Percentiles rank a stretch among this genome's conserved stretches.
Evolutionary conservation across 2,113 vertebrate species (phyloP).

Genomic region (Prionailurus viverrinus): DNA sequence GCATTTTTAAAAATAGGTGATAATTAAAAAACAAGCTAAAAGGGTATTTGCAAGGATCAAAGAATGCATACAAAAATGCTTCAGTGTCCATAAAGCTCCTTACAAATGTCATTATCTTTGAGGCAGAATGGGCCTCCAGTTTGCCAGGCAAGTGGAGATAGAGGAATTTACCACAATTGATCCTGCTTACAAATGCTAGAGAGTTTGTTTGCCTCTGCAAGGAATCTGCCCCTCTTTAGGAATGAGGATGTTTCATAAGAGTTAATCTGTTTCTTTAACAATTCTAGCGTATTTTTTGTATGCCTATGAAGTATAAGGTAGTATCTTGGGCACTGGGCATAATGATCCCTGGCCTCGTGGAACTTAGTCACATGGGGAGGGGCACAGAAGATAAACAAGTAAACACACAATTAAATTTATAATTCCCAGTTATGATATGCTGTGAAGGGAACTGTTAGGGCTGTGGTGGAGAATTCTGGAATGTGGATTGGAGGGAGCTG

Average conservation of each 20-base stretch:
- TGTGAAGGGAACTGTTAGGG: not conserved
- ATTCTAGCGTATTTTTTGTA: not conserved
- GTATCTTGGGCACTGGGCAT: not conserved
- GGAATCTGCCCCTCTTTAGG: not conserved
- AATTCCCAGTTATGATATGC: not conserved
- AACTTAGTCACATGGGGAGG: not conserved
- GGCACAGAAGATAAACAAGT: not conserved
- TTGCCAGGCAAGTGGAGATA: not conserved
- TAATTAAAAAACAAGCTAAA: not conserved
- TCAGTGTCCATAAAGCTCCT: not conserved
- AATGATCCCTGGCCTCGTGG: not conserved
- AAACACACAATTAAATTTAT: not conserved
- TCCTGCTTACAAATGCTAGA: not conserved
- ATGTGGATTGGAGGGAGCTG: not conserved
- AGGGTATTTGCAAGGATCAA: not conserved
- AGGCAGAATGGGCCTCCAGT: not conserved
- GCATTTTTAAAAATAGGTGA: not conserved
- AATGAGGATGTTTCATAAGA: not conserved
- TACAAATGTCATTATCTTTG: not conserved
- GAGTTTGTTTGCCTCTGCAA: not conserved
- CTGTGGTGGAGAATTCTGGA: not conserved
- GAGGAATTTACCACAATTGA: not conserved
- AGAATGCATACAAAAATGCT: not conserved
- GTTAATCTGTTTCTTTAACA: not conserved
- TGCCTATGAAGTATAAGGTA: not conserved